phyloP scores from a whole-genome alignment of 2,797 vertebrate genomes.

The Artibeus jamaicensis region DNA sequence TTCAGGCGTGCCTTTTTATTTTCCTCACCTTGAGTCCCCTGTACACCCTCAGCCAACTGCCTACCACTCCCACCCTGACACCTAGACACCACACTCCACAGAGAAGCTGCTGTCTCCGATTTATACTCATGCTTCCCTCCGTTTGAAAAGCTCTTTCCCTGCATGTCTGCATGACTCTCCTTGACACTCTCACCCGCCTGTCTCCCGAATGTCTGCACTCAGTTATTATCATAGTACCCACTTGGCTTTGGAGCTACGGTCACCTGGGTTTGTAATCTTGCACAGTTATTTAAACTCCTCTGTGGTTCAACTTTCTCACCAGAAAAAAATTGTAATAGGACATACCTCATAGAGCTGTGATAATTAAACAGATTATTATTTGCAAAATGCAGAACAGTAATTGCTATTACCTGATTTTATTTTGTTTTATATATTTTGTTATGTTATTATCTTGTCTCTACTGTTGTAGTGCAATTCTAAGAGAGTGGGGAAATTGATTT shows the following conservation, averaged over 20 bases:
- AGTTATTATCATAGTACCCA: too few species aligned
- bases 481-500: not conserved
- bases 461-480: not conserved
- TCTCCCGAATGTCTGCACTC: not conserved
- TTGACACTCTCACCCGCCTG: not conserved
- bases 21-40: not conserved
- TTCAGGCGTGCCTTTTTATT: not conserved
- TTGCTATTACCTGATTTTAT: not conserved
- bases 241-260: not conserved
- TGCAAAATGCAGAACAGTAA: not conserved
- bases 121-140: not conserved
- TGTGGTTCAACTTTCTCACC: not conserved
- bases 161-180: not conserved
- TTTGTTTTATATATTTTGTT: not conserved
- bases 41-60: not conserved
- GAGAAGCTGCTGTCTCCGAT: not conserved
- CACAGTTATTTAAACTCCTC: not conserved
- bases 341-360: not conserved
- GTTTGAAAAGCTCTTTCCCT: not conserved
- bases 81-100: not conserved
- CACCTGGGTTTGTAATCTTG: not conserved
- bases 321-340: not conserved
- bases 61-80: too few species aligned
- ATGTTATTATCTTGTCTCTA: not conserved
- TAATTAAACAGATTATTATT: not conserved